Evolutionary conservation across 2,888 invertebrate species (phyloP).

Genomic region (Cryptocephalus moraei): DNA sequence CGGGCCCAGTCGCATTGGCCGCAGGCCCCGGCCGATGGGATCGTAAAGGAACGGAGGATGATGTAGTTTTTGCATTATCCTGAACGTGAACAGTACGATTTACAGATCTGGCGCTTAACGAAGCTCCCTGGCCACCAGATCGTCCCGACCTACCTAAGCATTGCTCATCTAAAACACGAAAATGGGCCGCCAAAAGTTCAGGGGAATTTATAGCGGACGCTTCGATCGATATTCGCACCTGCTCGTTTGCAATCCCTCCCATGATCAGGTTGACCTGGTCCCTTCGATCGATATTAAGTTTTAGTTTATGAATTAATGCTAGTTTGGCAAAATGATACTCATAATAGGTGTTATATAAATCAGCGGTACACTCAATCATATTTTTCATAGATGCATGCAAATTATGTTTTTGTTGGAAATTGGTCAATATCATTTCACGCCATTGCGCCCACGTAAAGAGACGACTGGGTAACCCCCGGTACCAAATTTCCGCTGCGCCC

Average conservation of each 20-base stretch:
- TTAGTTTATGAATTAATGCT: constrained; percentile 6
- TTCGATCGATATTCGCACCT: neutral
- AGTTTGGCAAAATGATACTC: constrained; percentile 7
- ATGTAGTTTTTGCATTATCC: too few species aligned
- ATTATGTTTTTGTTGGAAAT: constrained; percentile 6
- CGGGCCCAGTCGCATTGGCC: too few species aligned
- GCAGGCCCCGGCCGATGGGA: too few species aligned
- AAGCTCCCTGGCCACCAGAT: too few species aligned
- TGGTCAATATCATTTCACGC: constrained; percentile 1
- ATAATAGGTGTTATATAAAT: constrained; percentile 1
- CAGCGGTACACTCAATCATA: constrained; percentile 4
- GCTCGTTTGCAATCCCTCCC: too few species aligned
- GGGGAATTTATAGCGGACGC: constrained; percentile 3
- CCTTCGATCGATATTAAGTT: neutral
- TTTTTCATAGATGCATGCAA: constrained; percentile 2
- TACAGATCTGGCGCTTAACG: too few species aligned
- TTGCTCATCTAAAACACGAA: constrained; percentile 7
- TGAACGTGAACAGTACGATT: too few species aligned
- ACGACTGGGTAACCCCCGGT: constrained; percentile 4
- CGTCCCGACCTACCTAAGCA: too few species aligned
- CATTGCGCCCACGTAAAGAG: constrained; percentile 8
- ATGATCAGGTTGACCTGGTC: too few species aligned
- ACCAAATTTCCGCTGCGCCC: constrained; percentile 8
- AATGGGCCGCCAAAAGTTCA: constrained; percentile 5
- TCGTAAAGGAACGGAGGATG: too few species aligned